These are phyloP conservation scores for Eugnorisma glareosa DNA, from an alignment of 2,888 invertebrate species.

Conservation along the genomic window DNA sequence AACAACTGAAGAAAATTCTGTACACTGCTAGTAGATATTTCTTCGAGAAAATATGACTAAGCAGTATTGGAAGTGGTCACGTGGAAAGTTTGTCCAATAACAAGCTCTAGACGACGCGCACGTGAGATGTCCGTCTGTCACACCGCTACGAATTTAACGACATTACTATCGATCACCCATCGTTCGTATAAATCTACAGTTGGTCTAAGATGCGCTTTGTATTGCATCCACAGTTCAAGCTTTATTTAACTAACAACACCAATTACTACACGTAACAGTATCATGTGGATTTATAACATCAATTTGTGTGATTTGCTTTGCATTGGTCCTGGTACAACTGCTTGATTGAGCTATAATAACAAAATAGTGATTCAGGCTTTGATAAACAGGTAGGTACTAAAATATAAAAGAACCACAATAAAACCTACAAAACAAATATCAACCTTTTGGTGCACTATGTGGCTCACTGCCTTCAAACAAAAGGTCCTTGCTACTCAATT, in stretches of 20 bases:
- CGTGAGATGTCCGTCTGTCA: conserved; percentile 64
- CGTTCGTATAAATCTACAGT: not conserved
- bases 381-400: not conserved
- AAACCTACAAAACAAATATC: not conserved
- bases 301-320: not conserved
- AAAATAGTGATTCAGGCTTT: not conserved
- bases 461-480: not conserved
- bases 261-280: too few species aligned
- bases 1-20: conserved; percentile 32
- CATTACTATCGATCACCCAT: conserved; percentile 10
- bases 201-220: not conserved
- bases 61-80: conserved; percentile 71
- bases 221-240: not conserved
- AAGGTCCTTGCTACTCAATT: conserved; percentile 1
- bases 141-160: conserved; percentile 51
- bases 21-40: conserved; percentile 42
- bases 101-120: conserved; percentile 70
- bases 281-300: not conserved
- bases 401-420: not conserved
- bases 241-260: not conserved
- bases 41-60: conserved; percentile 54
- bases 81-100: conserved; percentile 75
- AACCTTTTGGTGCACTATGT: not conserved
- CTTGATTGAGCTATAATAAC: not conserved
- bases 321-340: not conserved